phyloP scores from a whole-genome alignment of 2,113 vertebrate species.

The Madoqua kirkii region DNA sequence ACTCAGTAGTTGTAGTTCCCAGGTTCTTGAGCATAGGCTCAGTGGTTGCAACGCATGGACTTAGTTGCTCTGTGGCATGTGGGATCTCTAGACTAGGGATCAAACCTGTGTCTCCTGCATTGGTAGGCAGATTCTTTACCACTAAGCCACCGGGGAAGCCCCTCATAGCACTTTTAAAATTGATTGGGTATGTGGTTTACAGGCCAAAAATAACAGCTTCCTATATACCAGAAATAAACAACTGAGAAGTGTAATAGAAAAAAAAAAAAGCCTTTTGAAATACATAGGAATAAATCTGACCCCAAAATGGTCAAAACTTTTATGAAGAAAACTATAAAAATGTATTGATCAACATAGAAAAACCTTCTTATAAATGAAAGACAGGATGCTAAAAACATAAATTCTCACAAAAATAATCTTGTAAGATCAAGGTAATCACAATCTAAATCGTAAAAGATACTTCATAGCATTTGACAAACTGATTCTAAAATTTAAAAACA shows the following conservation, averaged over 20 bases:
- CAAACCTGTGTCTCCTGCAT: neutral
- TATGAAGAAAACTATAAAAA: conserved; percentile 16
- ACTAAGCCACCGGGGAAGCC: neutral
- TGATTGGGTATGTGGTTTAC: neutral
- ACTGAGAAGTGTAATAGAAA: neutral
- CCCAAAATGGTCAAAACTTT: neutral
- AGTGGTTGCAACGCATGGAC: neutral
- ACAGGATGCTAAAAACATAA: neutral
- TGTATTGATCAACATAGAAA: neutral
- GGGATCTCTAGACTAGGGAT: neutral
- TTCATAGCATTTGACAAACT: neutral
- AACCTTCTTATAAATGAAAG: neutral
- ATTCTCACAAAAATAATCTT: conserved; percentile 25
- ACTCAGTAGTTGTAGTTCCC: neutral
- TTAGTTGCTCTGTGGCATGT: neutral
- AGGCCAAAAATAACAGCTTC: conserved; percentile 4
- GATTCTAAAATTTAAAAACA: conserved; percentile 25
- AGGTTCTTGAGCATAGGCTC: neutral
- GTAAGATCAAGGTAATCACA: neutral
- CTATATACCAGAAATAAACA: neutral
- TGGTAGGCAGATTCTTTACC: neutral
- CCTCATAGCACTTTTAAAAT: neutral
- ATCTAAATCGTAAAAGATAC: neutral
- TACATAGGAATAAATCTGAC: neutral
- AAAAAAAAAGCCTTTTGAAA: neutral